These are phyloP conservation scores for Lagopus leucura DNA, from an alignment of 2,113 vertebrate species.

Conservation along the genomic window DNA sequence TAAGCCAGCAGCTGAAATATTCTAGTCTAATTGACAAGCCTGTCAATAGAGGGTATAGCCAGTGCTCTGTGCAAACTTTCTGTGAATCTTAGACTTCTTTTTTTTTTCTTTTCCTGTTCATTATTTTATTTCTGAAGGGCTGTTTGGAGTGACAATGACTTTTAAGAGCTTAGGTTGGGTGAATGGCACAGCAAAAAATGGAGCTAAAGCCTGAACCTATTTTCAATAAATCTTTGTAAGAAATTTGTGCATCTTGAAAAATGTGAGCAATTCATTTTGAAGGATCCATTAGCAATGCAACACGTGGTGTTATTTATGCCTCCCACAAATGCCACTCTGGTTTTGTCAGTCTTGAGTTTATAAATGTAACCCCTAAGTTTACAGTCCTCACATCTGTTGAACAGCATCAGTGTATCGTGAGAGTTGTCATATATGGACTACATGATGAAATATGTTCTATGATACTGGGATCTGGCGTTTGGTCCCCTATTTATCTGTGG, in stretches of 20 bases:
- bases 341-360: neutral
- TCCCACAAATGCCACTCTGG: neutral
- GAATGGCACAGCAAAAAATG: neutral
- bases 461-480: neutral
- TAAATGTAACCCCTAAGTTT: neutral
- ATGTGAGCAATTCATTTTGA: neutral
- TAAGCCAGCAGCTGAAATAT: neutral
- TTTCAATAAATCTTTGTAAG: neutral
- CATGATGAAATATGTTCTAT: neutral
- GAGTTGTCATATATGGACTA: neutral
- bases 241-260: neutral
- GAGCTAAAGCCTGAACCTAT: rapidly evolving
- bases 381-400: neutral
- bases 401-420: neutral
- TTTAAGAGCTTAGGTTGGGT: neutral
- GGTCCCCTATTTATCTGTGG: neutral
- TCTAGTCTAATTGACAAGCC: neutral
- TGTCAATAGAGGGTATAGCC: neutral
- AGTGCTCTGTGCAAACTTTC: neutral
- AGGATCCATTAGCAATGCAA: neutral
- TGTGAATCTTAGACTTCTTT: neutral
- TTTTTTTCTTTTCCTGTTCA: neutral
- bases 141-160: neutral
- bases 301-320: neutral
- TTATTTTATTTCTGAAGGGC: neutral